Conservation (phyloP, 2,888 invertebrate genomes). For the Hyppa rectilinea region DNA sequence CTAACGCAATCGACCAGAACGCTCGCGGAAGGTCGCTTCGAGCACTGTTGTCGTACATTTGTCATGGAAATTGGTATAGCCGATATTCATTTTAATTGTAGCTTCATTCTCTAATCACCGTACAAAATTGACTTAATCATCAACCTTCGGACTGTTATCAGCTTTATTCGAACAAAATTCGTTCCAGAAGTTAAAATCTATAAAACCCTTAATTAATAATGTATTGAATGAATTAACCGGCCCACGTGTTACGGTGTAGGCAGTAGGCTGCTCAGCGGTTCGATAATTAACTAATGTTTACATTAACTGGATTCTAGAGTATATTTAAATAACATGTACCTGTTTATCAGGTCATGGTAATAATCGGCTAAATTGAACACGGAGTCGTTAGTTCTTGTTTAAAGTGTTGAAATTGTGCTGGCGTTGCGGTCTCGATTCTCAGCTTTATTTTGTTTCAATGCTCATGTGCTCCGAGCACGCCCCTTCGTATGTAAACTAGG, state of each 20-base stretch:
- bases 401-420: slow-evolving; percentile 52
- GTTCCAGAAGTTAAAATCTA: slow-evolving; percentile 26
- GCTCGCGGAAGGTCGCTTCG: slow-evolving; percentile 77
- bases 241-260: slow-evolving; percentile 56
- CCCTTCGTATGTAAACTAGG: slow-evolving; percentile 61
- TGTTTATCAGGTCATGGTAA: slow-evolving; percentile 66
- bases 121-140: slow-evolving; percentile 8
- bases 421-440: slow-evolving; percentile 21
- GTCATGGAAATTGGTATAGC: slow-evolving; percentile 55
- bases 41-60: slow-evolving; percentile 60
- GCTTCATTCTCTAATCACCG: slow-evolving; percentile 11
- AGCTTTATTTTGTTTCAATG: slow-evolving; percentile 24
- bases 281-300: slow-evolving; percentile 66
- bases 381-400: slow-evolving; percentile 52
- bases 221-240: slow-evolving; percentile 39
- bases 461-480: slow-evolving; percentile 16
- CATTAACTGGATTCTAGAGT: slow-evolving; percentile 58
- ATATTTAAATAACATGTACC: slow-evolving; percentile 57
- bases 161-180: slow-evolving; percentile 14
- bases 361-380: slow-evolving; percentile 60
- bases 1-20: slow-evolving; percentile 81
- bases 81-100: slow-evolving; percentile 18
- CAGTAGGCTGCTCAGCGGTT: slow-evolving; percentile 44
- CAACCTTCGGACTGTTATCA: slow-evolving; percentile 14
- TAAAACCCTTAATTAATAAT: slow-evolving; percentile 42